Evolutionary conservation across 2,113 vertebrate genomes (phyloP).

Genomic region (Silurus meridionalis): DNA sequence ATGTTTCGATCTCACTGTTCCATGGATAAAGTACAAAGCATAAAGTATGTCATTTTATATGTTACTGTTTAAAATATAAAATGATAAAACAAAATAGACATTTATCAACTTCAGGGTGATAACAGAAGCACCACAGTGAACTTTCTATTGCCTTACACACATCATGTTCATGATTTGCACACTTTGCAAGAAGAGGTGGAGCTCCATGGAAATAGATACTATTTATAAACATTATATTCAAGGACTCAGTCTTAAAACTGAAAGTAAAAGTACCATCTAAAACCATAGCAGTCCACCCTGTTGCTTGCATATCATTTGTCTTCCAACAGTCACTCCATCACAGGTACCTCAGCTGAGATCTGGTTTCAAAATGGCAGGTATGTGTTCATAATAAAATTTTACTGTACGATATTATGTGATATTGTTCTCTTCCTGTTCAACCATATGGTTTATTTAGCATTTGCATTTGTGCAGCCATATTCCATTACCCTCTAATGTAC

Average conservation of each 20-base stretch:
- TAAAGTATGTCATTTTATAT: no score
- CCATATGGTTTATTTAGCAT: neutral
- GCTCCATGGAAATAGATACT: neutral
- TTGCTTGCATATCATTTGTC: neutral
- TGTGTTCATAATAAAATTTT: neutral
- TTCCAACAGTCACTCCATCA: neutral
- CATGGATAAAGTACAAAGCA: no score
- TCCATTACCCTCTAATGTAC: no score
- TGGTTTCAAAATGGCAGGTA: neutral
- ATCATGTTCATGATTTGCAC: neutral
- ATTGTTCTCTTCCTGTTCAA: neutral
- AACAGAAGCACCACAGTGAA: no score
- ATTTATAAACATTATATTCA: neutral
- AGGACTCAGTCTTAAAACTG: neutral
- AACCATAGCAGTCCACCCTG: neutral
- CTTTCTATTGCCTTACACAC: neutral
- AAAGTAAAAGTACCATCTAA: neutral
- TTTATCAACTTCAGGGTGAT: no score
- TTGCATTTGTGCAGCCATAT: neutral
- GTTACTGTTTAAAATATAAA: no score
- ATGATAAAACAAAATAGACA: neutral
- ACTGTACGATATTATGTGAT: neutral
- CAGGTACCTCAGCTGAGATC: no score
- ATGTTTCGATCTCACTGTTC: no score
- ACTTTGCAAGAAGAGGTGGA: neutral